A percentile compares a stretch with the other conserved stretches of the same genome.
phyloP scores from a whole-genome alignment of 2,888 invertebrate genomes.

The Erannis defoliaria region DNA sequence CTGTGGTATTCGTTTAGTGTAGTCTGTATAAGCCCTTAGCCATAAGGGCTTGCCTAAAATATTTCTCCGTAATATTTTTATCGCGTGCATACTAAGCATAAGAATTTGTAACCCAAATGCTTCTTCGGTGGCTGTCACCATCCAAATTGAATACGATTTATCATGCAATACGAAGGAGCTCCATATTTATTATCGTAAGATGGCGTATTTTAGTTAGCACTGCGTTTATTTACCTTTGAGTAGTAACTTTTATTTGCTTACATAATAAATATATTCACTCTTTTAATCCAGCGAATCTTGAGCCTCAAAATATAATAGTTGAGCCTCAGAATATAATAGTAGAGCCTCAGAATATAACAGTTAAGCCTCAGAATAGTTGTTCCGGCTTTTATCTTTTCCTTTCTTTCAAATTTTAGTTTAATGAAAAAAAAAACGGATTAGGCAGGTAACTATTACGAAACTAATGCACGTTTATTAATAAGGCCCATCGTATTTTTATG shows the following conservation, averaged over 20 bases:
- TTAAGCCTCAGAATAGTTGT: no score
- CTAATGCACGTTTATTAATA: no score
- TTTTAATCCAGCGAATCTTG: no score
- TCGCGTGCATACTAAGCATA: conserved; percentile 80
- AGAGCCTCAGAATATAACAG: no score
- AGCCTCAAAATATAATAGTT: no score
- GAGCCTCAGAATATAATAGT: no score
- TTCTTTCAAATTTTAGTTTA: no score
- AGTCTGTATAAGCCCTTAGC: conserved; percentile 2
- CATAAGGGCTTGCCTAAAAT: conserved; percentile 34
- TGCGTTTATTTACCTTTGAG: conserved; percentile 26
- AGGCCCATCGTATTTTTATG: no score
- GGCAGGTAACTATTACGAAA: no score
- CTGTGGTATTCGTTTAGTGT: not conserved
- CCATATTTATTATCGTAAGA: conserved; percentile 46
- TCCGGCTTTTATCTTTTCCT: no score
- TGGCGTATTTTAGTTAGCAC: conserved; percentile 36
- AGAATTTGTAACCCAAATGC: conserved; percentile 83
- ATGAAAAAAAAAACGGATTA: no score
- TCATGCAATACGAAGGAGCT: conserved; percentile 76
- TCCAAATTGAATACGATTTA: conserved; percentile 83
- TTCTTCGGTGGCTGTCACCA: conserved; percentile 79
- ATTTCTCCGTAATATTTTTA: conserved; percentile 54
- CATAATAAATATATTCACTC: no score
- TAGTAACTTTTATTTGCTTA: not conserved